Evolutionary conservation across 64 coral and sea anemone species (phyloP).

Genomic region (Dendrophyllia cribrosa): DNA sequence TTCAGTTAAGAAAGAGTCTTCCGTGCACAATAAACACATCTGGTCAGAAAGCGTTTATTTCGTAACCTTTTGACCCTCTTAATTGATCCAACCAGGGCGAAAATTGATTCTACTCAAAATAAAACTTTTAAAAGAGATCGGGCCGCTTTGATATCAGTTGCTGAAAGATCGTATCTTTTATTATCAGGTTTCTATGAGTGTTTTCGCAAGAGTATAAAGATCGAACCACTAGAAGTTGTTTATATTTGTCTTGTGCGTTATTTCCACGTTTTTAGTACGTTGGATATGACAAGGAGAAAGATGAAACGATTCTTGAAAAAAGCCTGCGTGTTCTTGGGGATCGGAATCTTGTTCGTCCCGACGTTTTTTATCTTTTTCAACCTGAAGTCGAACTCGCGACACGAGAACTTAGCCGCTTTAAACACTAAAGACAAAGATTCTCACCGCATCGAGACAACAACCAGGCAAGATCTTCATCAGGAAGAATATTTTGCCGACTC

Average conservation of each 20-base stretch:
- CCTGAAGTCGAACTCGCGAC: background rate
- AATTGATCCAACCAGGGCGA: background rate
- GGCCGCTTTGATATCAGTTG: background rate
- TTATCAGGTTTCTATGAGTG: slow-evolving; percentile 13
- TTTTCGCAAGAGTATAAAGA: background rate
- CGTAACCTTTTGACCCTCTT: background rate
- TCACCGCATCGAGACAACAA: background rate
- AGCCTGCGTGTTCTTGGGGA: background rate
- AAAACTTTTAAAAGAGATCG: background rate
- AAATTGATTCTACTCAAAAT: slow-evolving; percentile 24
- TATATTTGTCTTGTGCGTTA: background rate
- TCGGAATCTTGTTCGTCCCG: background rate
- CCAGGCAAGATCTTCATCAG: background rate
- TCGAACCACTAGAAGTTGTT: background rate
- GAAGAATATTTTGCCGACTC: background rate
- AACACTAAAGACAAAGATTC: background rate
- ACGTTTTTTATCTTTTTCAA: background rate
- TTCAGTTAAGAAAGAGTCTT: no score
- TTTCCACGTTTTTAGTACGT: background rate
- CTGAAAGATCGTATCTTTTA: background rate
- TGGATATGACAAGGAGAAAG: slow-evolving; percentile 3
- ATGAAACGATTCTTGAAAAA: slow-evolving; percentile 23
- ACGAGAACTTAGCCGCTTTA: background rate
- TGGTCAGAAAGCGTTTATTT: background rate
- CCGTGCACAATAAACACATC: background rate